Percentiles rank a stretch among this genome's conserved stretches.
Evolutionary conservation across 92 coral and sea anemone species (phyloP).

Genomic region (Phenganax subtilis): DNA sequence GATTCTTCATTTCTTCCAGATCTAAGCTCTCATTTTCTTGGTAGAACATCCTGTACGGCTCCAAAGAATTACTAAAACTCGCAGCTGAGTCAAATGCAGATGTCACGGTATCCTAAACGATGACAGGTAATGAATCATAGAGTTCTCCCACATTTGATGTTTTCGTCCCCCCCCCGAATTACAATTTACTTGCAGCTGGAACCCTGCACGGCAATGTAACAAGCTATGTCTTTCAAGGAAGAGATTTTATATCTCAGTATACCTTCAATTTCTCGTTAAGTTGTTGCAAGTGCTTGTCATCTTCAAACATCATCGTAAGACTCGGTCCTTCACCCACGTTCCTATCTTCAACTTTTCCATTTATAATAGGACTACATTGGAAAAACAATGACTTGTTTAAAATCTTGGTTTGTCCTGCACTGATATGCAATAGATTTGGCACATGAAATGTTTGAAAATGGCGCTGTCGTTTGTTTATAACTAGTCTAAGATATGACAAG

Average conservation of each 20-base stretch:
- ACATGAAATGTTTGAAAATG: no score
- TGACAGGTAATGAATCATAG: neutral
- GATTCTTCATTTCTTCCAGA: constrained; percentile 67
- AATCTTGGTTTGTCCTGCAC: no score
- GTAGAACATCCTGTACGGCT: constrained; percentile 87
- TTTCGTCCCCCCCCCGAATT: neutral
- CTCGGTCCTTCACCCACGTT: constrained; percentile 99
- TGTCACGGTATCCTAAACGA: constrained; percentile 78
- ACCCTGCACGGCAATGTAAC: neutral
- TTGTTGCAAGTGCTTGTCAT: constrained; percentile 89
- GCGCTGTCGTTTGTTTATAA: no score
- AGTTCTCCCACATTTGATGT: no score
- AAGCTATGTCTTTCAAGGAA: neutral
- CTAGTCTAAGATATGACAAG: no score
- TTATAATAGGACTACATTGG: constrained; percentile 73
- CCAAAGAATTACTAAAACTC: constrained; percentile 85
- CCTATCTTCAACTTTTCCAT: constrained; percentile 94
- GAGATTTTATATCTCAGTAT: neutral
- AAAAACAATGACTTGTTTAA: neutral
- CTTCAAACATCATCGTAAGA: constrained; percentile 95
- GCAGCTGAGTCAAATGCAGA: constrained; percentile 86
- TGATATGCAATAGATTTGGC: no score
- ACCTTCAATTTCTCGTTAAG: constrained; percentile 86
- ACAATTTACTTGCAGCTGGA: neutral
- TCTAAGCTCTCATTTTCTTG: constrained; percentile 94